Conservation (phyloP, 1,140 invertebrate species). For the Lasaia peninsularis region DNA sequence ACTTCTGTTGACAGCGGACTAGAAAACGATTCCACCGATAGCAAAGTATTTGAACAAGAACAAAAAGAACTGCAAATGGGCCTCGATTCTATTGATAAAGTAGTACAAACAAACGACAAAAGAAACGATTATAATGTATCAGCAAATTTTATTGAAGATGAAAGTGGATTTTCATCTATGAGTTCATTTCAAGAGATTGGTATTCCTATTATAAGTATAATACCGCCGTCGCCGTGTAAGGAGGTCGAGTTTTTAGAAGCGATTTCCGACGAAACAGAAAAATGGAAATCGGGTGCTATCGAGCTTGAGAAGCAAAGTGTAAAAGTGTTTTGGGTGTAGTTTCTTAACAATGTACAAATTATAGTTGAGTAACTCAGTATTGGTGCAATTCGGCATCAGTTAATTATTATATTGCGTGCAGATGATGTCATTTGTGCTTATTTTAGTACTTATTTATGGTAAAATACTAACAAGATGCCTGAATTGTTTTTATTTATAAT, state of each 20-base stretch:
- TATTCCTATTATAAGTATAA: slow-evolving; percentile 77
- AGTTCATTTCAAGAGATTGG: slow-evolving; percentile 89
- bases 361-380: slow-evolving; percentile 9
- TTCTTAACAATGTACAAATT: slow-evolving; percentile 26
- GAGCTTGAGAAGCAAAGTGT: slow-evolving; percentile 62
- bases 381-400: slow-evolving; percentile 9
- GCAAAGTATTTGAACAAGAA: slow-evolving; percentile 61
- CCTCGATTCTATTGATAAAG: slow-evolving; percentile 33
- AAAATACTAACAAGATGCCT: slow-evolving; percentile 11
- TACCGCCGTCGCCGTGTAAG: slow-evolving; percentile 64
- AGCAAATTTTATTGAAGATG: slow-evolving; percentile 80
- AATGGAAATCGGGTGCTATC: slow-evolving; percentile 51
- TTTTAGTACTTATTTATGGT: slow-evolving; percentile 3
- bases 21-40: slow-evolving; percentile 61
- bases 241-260: slow-evolving; percentile 55
- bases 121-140: slow-evolving; percentile 64
- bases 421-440: slow-evolving; percentile 7
- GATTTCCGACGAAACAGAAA: slow-evolving; percentile 42
- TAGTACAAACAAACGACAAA: slow-evolving; percentile 52
- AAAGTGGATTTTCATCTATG: slow-evolving; percentile 90
- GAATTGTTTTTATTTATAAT: slow-evolving; percentile 8
- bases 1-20: slow-evolving; percentile 38
- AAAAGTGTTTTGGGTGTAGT: slow-evolving; percentile 71
- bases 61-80: slow-evolving; percentile 28
- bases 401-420: slow-evolving; percentile 16